Evolutionary conservation across 2,888 invertebrate species (phyloP).

Genomic region (Thecophora atra): DNA sequence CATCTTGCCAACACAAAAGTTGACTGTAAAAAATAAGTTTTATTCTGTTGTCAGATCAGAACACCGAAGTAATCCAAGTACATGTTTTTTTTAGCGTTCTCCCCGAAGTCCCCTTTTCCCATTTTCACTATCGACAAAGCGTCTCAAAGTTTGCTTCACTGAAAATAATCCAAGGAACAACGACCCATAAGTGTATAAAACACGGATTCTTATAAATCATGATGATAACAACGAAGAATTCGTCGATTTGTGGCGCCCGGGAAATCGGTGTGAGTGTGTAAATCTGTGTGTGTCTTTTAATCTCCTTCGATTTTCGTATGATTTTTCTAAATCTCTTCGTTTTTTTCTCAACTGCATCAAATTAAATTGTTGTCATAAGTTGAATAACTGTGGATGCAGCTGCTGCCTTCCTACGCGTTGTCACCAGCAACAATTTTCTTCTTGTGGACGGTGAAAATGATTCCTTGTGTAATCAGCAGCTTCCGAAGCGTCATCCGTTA

Average conservation of each 20-base stretch:
- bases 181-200: slow-evolving; percentile 12
- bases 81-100: not conserved
- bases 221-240: not conserved
- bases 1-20: not conserved
- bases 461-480: slow-evolving; percentile 13
- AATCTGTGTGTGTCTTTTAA: not conserved
- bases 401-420: not conserved
- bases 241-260: not conserved
- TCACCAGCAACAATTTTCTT: not conserved
- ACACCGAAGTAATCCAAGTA: slow-evolving; percentile 3
- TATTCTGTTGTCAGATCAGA: slow-evolving; percentile 10
- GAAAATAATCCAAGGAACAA: slow-evolving; percentile 23
- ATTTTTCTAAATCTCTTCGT: not conserved
- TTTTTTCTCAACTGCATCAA: not conserved
- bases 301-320: slow-evolving; percentile 8
- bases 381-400: not conserved
- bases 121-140: not conserved
- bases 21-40: not conserved
- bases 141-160: slow-evolving; percentile 5
- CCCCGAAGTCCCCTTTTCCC: too few species aligned
- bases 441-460: not conserved
- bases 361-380: not conserved
- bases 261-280: not conserved
- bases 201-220: slow-evolving; percentile 20
- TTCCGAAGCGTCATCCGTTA: slow-evolving; percentile 19